Conservation (phyloP, 2,888 invertebrate species). For the Hydriomena furcata region DNA sequence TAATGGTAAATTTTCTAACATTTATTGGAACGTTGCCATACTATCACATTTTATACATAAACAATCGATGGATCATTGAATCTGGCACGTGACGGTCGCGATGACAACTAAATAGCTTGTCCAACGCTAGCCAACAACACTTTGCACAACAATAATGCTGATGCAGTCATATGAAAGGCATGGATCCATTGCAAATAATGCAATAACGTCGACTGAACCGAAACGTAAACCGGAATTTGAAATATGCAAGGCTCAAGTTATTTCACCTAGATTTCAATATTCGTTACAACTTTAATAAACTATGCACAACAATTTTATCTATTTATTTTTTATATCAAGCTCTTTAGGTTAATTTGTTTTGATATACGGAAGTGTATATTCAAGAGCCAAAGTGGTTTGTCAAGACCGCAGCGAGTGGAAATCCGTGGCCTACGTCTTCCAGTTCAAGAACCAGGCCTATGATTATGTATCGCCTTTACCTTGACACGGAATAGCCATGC, state of each 20-base stretch:
- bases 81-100: conserved; percentile 20
- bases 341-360: neutral
- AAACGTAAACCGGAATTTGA: conserved; percentile 4
- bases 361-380: conserved; percentile 1
- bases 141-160: conserved; percentile 18
- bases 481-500: conserved; percentile 7
- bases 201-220: conserved; percentile 11
- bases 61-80: conserved; percentile 13
- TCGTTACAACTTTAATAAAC: neutral
- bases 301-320: too few species aligned
- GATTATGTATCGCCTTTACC: conserved; percentile 5
- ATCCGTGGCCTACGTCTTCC: neutral
- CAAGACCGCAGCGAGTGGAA: neutral
- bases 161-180: conserved; percentile 13
- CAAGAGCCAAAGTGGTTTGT: neutral
- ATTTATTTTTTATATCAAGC: too few species aligned
- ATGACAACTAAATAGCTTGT: conserved; percentile 23
- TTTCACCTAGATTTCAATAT: conserved; percentile 3
- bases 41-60: conserved; percentile 19
- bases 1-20: conserved; percentile 1
- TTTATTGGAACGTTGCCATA: conserved; percentile 26
- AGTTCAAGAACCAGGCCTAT: conserved; percentile 1
- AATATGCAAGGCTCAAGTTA: conserved; percentile 1
- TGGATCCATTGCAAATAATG: conserved; percentile 8
- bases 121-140: conserved; percentile 15